Evolutionary conservation across 2,113 vertebrate genomes (phyloP).

Genomic region (Trichechus manatus): DNA sequence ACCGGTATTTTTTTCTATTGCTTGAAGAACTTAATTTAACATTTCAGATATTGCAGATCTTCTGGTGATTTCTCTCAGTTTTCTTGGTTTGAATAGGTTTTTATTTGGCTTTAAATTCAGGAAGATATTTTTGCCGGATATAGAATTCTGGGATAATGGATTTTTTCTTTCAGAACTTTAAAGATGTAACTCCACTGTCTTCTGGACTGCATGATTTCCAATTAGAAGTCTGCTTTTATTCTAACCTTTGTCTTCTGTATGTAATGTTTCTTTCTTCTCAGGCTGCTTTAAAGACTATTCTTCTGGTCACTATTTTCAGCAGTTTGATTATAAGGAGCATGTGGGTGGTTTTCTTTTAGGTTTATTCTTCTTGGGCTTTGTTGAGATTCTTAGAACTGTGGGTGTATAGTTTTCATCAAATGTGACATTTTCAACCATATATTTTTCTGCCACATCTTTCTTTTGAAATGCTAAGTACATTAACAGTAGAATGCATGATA

Average conservation of each 20-base stretch:
- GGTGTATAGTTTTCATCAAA: not conserved
- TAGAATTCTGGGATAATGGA: not conserved
- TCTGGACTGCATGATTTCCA: not conserved
- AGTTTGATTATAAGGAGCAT: not conserved
- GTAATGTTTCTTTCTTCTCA: not conserved
- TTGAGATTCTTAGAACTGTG: not conserved
- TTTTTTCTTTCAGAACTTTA: not conserved
- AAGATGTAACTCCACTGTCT: not conserved
- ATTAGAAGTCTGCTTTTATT: not conserved
- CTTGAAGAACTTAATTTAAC: not conserved
- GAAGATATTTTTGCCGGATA: not conserved
- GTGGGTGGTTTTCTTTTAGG: not conserved
- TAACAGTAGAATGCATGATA: not conserved
- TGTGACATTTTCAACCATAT: not conserved
- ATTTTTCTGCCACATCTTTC: not conserved
- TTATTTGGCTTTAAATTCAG: not conserved
- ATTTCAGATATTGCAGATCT: not conserved
- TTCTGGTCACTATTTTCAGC: not conserved
- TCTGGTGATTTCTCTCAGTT: not conserved
- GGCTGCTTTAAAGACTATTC: not conserved
- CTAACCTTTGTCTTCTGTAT: not conserved
- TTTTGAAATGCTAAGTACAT: not conserved
- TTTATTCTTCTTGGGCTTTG: not conserved
- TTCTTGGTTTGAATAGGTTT: not conserved
- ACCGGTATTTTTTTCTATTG: not conserved